phyloP scores from a whole-genome alignment of 1,140 invertebrate genomes.

The Yoshiicerus persimilis region DNA sequence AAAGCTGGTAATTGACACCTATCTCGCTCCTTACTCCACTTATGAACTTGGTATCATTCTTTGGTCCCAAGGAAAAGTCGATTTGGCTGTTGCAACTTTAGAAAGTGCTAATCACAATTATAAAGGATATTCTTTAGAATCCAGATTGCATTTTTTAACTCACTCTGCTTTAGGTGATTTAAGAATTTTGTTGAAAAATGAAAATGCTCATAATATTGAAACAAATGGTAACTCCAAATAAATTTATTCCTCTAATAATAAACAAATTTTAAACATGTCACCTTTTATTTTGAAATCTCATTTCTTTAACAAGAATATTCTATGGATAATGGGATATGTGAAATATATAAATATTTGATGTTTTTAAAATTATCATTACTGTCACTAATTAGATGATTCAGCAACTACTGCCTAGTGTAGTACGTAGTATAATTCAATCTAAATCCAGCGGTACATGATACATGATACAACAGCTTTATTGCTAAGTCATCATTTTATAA shows the following conservation, averaged over 20 bases:
- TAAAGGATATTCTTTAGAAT: constrained; percentile 83
- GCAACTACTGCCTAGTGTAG: no score
- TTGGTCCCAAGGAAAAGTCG: constrained; percentile 65
- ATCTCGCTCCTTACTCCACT: constrained; percentile 80
- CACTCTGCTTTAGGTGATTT: constrained; percentile 71
- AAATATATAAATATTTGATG: background rate
- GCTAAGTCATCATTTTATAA: no score
- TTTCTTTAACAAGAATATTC: no score
- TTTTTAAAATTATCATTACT: no score
- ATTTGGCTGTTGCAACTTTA: constrained; percentile 70
- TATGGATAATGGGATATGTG: no score
- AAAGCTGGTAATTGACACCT: constrained; percentile 77
- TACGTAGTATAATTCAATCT: no score
- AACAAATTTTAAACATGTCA: no score
- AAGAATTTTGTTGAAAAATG: background rate
- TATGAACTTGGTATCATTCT: constrained; percentile 81
- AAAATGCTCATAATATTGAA: background rate
- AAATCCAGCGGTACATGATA: no score
- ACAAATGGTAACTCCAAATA: background rate
- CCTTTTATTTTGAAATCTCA: no score
- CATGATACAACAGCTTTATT: no score
- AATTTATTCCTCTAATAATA: background rate
- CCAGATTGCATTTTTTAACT: constrained; percentile 86
- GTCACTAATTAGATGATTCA: no score
- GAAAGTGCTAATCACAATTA: constrained; percentile 85